phyloP scores from a whole-genome alignment of 2,888 invertebrate species.

The Lamellibrachia satsuma region DNA sequence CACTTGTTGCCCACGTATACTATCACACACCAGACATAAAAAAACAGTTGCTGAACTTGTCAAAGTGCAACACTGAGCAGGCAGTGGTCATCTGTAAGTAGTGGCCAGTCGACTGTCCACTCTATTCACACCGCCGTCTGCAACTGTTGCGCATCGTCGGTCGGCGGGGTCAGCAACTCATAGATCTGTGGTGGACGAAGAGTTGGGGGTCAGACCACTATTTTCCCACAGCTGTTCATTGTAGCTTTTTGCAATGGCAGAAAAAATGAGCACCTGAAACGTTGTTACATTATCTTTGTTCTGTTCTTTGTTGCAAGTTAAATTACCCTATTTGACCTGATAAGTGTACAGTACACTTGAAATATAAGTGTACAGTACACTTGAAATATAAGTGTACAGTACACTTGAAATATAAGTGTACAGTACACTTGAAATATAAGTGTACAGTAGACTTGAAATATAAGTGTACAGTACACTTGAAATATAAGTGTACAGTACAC shows the following conservation, averaged over 20 bases:
- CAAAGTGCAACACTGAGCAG: background rate
- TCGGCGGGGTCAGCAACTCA: background rate
- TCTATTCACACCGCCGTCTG: background rate
- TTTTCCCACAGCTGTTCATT: background rate
- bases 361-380: no score
- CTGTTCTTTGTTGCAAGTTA: no score
- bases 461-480: no score
- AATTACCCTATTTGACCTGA: no score
- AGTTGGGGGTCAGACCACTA: constrained; percentile 7
- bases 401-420: no score
- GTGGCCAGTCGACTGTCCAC: background rate
- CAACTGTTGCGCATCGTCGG: background rate
- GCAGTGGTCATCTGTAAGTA: background rate
- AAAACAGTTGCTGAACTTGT: background rate
- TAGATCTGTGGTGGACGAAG: background rate
- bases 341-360: no score
- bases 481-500: no score
- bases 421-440: no score
- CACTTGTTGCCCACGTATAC: background rate
- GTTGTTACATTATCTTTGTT: background rate
- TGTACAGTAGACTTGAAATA: no score
- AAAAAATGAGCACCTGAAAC: background rate
- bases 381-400: no score
- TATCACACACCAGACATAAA: background rate
- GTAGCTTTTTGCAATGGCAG: background rate